These are phyloP conservation scores for Mythimna lalbum DNA, from an alignment of 2,888 invertebrate species.

Conservation along the genomic window DNA sequence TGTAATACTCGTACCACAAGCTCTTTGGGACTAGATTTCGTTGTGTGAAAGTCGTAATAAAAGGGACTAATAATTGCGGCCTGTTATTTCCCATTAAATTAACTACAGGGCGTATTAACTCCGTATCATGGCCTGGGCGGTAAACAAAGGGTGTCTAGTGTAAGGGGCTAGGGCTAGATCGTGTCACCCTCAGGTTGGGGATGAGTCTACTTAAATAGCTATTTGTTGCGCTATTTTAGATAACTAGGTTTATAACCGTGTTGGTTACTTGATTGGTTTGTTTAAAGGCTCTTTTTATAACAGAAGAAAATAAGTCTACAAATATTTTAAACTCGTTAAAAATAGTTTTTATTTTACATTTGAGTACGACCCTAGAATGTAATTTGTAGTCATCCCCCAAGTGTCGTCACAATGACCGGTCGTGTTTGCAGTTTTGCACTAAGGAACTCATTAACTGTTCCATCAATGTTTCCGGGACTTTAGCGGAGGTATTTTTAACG, in stretches of 20 bases:
- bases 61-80: slow-evolving; percentile 7
- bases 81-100: slow-evolving; percentile 28
- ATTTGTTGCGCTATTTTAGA: slow-evolving; percentile 30
- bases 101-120: slow-evolving; percentile 40
- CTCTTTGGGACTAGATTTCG: neutral
- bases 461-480: too few relatives aligned
- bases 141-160: slow-evolving; percentile 47
- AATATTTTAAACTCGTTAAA: too few relatives aligned
- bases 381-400: too few relatives aligned
- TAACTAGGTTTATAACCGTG: neutral
- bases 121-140: slow-evolving; percentile 35
- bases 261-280: neutral
- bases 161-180: slow-evolving; percentile 28
- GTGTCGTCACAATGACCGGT: too few relatives aligned
- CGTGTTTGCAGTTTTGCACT: too few relatives aligned
- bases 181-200: slow-evolving; percentile 39
- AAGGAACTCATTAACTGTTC: too few relatives aligned
- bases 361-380: too few relatives aligned
- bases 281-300: neutral
- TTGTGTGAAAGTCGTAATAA: neutral
- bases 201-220: slow-evolving; percentile 22
- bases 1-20: too few relatives aligned
- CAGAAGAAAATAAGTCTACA: neutral
- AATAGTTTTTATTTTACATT: too few relatives aligned
- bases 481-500: too few relatives aligned